Percentiles rank a stretch among this genome's conserved stretches.
These are phyloP conservation scores for Manduca sexta DNA, from an alignment of 1,140 invertebrate genomes.

Conservation along the genomic window DNA sequence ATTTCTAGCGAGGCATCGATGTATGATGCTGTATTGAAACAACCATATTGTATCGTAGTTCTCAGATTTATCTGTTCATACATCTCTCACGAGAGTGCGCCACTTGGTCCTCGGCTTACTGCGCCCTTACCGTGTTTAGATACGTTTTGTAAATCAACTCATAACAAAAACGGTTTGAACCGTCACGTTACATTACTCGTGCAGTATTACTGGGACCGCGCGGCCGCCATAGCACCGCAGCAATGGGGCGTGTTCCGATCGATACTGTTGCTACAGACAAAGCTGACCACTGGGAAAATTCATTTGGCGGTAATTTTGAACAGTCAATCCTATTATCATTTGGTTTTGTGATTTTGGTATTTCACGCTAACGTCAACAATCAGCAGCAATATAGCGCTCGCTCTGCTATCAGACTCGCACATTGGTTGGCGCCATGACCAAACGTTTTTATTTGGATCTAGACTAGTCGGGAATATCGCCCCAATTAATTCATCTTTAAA, in stretches of 20 bases:
- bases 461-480: no score
- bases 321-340: neutral
- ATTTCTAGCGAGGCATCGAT: slow-evolving; percentile 14
- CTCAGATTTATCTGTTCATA: slow-evolving; percentile 57
- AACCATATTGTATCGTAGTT: slow-evolving; percentile 12
- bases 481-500: no score
- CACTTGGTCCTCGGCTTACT: slow-evolving; percentile 54
- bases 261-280: slow-evolving; percentile 40
- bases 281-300: slow-evolving; percentile 40
- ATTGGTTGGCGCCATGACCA: slow-evolving; percentile 38
- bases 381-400: no score
- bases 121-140: slow-evolving; percentile 51
- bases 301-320: slow-evolving; percentile 54
- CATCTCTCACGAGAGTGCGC: slow-evolving; percentile 69
- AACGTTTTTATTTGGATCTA: slow-evolving; percentile 28
- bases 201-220: slow-evolving; percentile 16
- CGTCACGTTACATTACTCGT: slow-evolving; percentile 43
- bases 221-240: slow-evolving; percentile 25
- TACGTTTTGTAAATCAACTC: slow-evolving; percentile 44
- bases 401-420: no score
- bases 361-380: no score
- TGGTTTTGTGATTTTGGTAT: slow-evolving; percentile 2
- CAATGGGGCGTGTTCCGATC: slow-evolving; percentile 54
- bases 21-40: slow-evolving; percentile 11
- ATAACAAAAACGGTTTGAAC: slow-evolving; percentile 29